These are phyloP conservation scores for Holotrichia oblita DNA, from an alignment of 1,140 invertebrate species.

Conservation along the genomic window DNA sequence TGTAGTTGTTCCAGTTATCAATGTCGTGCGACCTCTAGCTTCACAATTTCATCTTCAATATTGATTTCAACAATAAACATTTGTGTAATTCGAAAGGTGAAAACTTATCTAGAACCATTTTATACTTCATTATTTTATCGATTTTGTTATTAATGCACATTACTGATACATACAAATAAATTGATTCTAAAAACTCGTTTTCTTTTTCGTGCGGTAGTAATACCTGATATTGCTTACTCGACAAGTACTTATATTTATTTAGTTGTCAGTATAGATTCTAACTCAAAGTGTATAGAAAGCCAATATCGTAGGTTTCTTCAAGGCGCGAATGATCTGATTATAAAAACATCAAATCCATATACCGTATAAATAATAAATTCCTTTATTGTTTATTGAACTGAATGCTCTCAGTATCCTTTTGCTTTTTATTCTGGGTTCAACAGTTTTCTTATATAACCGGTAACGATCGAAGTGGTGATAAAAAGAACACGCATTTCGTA, in stretches of 20 bases:
- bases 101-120: neutral
- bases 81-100: neutral
- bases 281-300: too few relatives aligned
- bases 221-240: too few relatives aligned
- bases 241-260: too few relatives aligned
- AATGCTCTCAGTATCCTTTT: neutral
- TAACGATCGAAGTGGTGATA: conserved; percentile 17
- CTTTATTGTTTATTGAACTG: conserved; percentile 1
- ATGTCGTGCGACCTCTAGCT: neutral
- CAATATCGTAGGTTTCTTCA: too few relatives aligned
- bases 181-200: neutral
- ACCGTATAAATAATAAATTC: neutral
- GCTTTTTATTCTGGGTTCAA: neutral
- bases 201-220: too few relatives aligned
- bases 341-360: neutral
- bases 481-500: conserved; percentile 32
- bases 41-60: neutral
- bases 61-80: neutral
- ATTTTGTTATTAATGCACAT: neutral
- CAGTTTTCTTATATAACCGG: conserved; percentile 34
- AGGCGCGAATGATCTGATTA: neutral
- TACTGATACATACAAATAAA: neutral
- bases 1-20: neutral
- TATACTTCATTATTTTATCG: conserved; percentile 5
- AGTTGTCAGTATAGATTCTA: too few relatives aligned